phyloP scores from a whole-genome alignment of 2,113 vertebrate species.

The Nannobrachium achirus region DNA sequence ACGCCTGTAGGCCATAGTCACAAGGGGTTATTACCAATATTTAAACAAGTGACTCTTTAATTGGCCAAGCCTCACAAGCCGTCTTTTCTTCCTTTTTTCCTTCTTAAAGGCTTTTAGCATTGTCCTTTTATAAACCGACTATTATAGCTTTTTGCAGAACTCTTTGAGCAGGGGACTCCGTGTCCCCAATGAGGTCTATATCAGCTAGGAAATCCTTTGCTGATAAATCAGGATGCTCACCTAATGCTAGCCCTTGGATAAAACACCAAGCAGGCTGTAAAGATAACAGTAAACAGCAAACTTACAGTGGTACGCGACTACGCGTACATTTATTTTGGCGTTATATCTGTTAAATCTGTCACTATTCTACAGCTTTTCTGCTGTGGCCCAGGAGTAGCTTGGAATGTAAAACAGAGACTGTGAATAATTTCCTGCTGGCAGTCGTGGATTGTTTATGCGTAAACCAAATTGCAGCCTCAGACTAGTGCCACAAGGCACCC shows the following conservation, averaged over 20 bases:
- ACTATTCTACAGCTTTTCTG: neutral
- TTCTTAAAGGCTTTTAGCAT: neutral
- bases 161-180: slow-evolving; percentile 2
- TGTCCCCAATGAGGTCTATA: neutral
- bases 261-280: neutral
- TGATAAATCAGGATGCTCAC: slow-evolving; percentile 22
- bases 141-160: neutral
- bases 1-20: slow-evolving; percentile 9
- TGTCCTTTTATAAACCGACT: slow-evolving; percentile 13
- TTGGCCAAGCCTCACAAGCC: neutral
- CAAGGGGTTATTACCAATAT: slow-evolving; percentile 5
- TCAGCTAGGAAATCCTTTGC: slow-evolving; percentile 30
- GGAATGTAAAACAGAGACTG: slow-evolving; percentile 38
- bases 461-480: slow-evolving; percentile 59
- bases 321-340: too few relatives aligned
- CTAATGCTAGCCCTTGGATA: neutral
- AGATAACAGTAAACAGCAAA: neutral
- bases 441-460: slow-evolving; percentile 58
- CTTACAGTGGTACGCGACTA: too few relatives aligned
- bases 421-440: slow-evolving; percentile 47
- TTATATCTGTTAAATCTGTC: neutral
- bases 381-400: slow-evolving; percentile 42
- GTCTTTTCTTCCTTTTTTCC: neutral
- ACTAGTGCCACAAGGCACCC: slow-evolving; percentile 33
- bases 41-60: slow-evolving; percentile 41